A percentile compares a stretch with the other conserved stretches of the same genome.
Evolutionary conservation across 1,140 invertebrate species (phyloP).

Genomic region (Pogonus chalceus): DNA sequence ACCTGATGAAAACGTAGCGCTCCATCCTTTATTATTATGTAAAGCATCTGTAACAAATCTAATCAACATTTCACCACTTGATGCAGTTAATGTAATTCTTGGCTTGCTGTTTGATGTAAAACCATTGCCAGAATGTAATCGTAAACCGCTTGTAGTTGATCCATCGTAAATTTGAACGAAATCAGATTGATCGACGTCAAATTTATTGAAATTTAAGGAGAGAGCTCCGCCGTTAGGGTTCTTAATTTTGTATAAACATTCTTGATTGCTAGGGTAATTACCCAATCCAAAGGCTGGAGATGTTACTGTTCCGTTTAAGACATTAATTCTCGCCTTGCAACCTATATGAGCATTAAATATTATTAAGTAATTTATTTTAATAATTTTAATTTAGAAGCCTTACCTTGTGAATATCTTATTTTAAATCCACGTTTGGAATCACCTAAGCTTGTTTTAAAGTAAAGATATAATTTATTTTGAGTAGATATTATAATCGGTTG

Average conservation of each 20-base stretch:
- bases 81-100: constrained; percentile 81
- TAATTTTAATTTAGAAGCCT: constrained; percentile 3
- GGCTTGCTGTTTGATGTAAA: constrained; percentile 73
- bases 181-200: constrained; percentile 78
- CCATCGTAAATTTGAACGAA: constrained; percentile 87
- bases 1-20: constrained; percentile 86
- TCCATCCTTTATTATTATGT: constrained; percentile 73
- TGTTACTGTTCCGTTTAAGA: constrained; percentile 71
- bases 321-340: constrained; percentile 70
- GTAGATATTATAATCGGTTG: constrained; percentile 84
- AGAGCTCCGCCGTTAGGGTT: constrained; percentile 73
- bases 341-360: constrained; percentile 29
- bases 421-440: constrained; percentile 85
- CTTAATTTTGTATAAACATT: constrained; percentile 79
- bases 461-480: constrained; percentile 78
- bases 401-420: constrained; percentile 75
- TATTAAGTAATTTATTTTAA: not conserved
- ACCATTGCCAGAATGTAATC: constrained; percentile 79
- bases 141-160: constrained; percentile 67
- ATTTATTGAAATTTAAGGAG: constrained; percentile 78
- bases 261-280: constrained; percentile 85
- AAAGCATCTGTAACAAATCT: constrained; percentile 82
- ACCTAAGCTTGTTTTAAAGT: constrained; percentile 82
- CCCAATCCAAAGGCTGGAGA: constrained; percentile 78
- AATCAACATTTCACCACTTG: constrained; percentile 83